Evolutionary conservation across 2,888 invertebrate species (phyloP), one percentile per base, ranked within the genome.

Genomic region (Agrochola lychnidis): DNA sequence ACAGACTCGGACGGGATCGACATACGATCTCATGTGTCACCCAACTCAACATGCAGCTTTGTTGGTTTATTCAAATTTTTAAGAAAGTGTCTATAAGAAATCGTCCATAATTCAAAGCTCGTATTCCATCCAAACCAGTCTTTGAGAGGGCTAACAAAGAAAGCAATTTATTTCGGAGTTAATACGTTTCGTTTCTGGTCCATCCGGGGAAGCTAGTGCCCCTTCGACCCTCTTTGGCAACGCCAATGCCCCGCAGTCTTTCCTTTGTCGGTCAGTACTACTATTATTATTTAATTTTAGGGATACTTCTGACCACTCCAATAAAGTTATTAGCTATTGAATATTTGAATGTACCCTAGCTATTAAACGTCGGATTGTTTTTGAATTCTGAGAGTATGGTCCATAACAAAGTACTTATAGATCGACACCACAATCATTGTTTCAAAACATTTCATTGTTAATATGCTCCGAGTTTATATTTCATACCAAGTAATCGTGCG

Each of bases 161-260:
- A 76, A 72, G 48, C 36, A 63, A 84, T 81, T 70, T 69, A 48
- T 62, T 70, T 61, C 36, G 36, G 14, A 70, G 14, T 64, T 30
- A 48, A 67, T 79, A 22, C 25, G n/a, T 66, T 70, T 56, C 7
- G 12, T 70, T 67, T 63, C 36, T 77, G 48, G 83, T 72, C 69
- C 86, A 78, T 63, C 30, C 61, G 83, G 82, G 78, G 77, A 79
- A 73, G 62, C 69, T 67, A 81, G 76, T 73, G 77, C 76, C 87
- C 79, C 72, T 71, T 59, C 66, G 63, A 16, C 63, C 68, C 72
- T 63, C 79, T 75, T 76, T 86, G 36, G 88, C 86, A 88, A 87
- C 85, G 87, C 82, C 84, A 80, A 89, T 77, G 53, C 78, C 77
- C 70, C 59, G 66, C 76, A 71, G 82, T 53, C 45, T 56, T 48